Percentiles rank a stretch among this genome's conserved stretches.
These are phyloP conservation scores for Aramus guarauna DNA, from an alignment of 2,113 vertebrate genomes.

Conservation along the genomic window DNA sequence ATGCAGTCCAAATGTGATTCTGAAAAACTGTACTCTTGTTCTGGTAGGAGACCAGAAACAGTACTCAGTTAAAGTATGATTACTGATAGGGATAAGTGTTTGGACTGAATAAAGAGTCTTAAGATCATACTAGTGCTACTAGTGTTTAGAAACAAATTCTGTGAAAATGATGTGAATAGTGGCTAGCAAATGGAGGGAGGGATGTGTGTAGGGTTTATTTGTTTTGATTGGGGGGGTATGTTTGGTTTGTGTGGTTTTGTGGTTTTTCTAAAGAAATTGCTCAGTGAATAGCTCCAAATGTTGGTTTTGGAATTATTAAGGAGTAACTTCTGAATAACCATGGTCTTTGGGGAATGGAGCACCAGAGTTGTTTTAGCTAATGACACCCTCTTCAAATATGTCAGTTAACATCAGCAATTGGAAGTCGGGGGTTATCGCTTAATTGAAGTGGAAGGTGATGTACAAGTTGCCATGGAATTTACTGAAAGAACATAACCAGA, in stretches of 20 bases:
- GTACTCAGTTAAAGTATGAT: neutral
- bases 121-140: neutral
- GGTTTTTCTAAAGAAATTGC: neutral
- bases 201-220: neutral
- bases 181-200: neutral
- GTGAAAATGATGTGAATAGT: neutral
- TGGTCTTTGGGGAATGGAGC: neutral
- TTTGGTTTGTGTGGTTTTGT: neutral
- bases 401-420: neutral
- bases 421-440: fast-evolving
- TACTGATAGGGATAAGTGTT: neutral
- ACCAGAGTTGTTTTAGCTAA: neutral
- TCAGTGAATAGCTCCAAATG: neutral
- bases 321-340: neutral
- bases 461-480: fast-evolving
- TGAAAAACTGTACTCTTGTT: neutral
- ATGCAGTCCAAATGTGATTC: neutral
- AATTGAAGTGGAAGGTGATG: neutral
- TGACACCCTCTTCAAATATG: neutral
- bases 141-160: neutral
- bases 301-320: neutral
- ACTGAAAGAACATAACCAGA: neutral
- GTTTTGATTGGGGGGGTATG: neutral
- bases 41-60: neutral
- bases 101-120: neutral